Evolutionary conservation across 2,888 invertebrate genomes (phyloP).

Genomic region (Stenchaetothrips biformis): DNA sequence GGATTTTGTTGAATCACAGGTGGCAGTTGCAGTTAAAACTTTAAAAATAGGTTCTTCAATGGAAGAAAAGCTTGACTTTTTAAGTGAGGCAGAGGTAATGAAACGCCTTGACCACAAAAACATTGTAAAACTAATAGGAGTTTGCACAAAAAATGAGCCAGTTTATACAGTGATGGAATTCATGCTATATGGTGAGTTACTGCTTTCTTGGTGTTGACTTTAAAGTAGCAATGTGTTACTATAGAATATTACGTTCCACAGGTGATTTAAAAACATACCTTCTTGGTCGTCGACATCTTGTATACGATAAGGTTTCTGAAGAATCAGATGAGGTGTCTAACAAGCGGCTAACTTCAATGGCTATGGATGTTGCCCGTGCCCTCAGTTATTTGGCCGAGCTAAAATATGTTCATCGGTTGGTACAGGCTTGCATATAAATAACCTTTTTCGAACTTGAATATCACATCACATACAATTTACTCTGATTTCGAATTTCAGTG

Average conservation of each 20-base stretch:
- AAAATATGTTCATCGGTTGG: slow-evolving; percentile 75
- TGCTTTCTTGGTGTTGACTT: neutral
- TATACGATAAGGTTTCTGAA: slow-evolving; percentile 56
- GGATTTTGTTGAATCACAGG: slow-evolving; percentile 37
- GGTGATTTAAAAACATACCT: slow-evolving; percentile 85
- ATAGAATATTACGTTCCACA: slow-evolving; percentile 38
- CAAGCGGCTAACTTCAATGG: slow-evolving; percentile 76
- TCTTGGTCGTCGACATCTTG: slow-evolving; percentile 76
- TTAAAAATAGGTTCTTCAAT: slow-evolving; percentile 74
- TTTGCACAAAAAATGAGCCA: slow-evolving; percentile 81
- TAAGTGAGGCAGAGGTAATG: slow-evolving; percentile 92
- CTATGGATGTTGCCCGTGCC: slow-evolving; percentile 80
- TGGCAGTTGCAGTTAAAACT: slow-evolving; percentile 83
- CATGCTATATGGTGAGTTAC: slow-evolving; percentile 68
- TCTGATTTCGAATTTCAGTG: slow-evolving; percentile 51
- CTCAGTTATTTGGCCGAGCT: slow-evolving; percentile 76
- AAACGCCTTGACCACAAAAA: slow-evolving; percentile 87
- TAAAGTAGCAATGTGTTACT: neutral
- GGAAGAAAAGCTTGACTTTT: slow-evolving; percentile 84
- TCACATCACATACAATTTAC: neutral
- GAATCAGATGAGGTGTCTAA: slow-evolving; percentile 73
- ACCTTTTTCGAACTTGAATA: neutral
- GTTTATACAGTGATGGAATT: slow-evolving; percentile 92
- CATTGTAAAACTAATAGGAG: slow-evolving; percentile 76
- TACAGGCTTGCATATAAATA: neutral